Base-by-base conservation (phyloP, 2,113 vertebrate species). In the Paramormyrops kingsleyae region DNA sequence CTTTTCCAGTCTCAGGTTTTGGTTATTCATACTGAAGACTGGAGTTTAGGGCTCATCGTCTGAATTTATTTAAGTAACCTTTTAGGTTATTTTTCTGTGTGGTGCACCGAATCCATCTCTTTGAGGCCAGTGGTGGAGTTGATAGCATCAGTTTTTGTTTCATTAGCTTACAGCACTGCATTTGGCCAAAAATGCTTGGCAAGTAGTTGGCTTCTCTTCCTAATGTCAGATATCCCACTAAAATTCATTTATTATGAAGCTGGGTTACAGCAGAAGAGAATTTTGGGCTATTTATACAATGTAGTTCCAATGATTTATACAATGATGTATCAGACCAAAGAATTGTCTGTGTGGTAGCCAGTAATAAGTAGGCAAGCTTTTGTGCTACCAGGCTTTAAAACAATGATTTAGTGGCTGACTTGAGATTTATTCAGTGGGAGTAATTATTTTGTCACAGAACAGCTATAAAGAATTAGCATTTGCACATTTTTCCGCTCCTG, bases 351-450 rank as follows among this genome's bases (percentile, higher is more conserved):
- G 92, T 91, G 90, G 89, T 89, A 53, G 84, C 56, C 88, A 92
- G 89, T 93, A 94, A 94, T 83, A 85, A 93, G 66, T 42, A 90
- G 90, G 85, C 52, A 19, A 42, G 91, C 90, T 90, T 90, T 83
- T 59, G 83, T 50, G 89, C 70, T 91, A 44, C 47, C 35, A 90
- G 59, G 31, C 89, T 90, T 90, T 88, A 44, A 74, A 92, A 83
- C 89, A 86, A 90, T 94, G 93, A 94, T 92, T 92, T 90, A 92
- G 91, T 92, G 91, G 83, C 89, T 85, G 89, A 89, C 89, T 56
- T 66, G 77, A 87, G 62, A 66, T 27, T 88, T 27, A 90, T 56
- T 91, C 39, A 87, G 66, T 90, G 88, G 88, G 47, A 90, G 90
- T 90, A 46, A 62, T 56, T 44, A 42, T 39, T 53, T 84, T 87